These are phyloP conservation scores for Acanthosepion pharaonis DNA, from an alignment of 2,888 invertebrate species.

Conservation along the genomic window DNA sequence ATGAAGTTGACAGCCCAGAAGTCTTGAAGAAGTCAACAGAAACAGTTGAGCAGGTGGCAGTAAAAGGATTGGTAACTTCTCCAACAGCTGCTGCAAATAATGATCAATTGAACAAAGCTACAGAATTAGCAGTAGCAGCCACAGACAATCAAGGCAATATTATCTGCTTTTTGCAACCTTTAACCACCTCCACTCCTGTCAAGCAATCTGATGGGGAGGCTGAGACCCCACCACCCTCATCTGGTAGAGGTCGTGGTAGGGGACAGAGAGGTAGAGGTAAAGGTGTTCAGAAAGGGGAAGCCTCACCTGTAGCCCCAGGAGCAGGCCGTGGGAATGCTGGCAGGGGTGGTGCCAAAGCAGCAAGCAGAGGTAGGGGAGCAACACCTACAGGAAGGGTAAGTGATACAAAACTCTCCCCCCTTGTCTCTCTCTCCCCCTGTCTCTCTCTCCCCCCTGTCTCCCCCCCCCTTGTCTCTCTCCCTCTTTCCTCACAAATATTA, in stretches of 20 bases:
- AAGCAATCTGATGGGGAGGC: not conserved
- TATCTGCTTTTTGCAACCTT: not conserved
- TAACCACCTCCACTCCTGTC: not conserved
- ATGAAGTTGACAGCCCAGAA: constrained; percentile 59
- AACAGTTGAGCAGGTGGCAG: constrained; percentile 36
- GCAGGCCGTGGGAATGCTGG: constrained; percentile 24
- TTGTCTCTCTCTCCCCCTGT: too few relatives aligned
- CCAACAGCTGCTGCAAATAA: not conserved
- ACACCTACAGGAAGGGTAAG: constrained; percentile 39
- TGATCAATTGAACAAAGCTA: not conserved
- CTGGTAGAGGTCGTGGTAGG: constrained; percentile 35
- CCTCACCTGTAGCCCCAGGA: constrained; percentile 40
- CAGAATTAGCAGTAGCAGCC: not conserved
- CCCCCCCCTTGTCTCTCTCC: not conserved
- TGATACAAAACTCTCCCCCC: not conserved
- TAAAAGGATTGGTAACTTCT: not conserved
- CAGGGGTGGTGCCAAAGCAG: not conserved
- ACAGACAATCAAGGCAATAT: not conserved
- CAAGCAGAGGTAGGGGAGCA: constrained; percentile 46
- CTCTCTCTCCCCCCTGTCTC: too few relatives aligned
- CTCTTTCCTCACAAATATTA: not conserved
- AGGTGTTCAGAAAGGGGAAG: constrained; percentile 50
- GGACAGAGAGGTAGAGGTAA: constrained; percentile 48
- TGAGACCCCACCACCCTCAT: not conserved
- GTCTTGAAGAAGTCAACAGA: constrained; percentile 49